A percentile compares a stretch with the other conserved stretches of the same genome.
These are phyloP conservation scores for Polypedilum vanderplanki DNA, from an alignment of 1,140 invertebrate genomes.

Conservation along the genomic window DNA sequence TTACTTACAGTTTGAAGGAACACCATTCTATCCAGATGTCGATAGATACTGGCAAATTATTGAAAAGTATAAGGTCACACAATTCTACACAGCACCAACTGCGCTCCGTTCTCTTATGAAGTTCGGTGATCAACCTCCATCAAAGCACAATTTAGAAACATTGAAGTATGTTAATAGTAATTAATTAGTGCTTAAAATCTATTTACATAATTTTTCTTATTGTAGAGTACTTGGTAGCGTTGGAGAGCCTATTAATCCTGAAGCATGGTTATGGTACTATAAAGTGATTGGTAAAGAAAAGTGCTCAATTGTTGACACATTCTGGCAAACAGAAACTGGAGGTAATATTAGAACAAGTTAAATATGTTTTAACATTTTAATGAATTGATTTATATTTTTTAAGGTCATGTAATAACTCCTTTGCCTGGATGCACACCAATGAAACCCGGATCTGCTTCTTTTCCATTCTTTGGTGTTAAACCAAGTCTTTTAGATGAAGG, in stretches of 20 bases:
- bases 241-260: constrained; percentile 95
- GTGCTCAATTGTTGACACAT: constrained; percentile 93
- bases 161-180: constrained; percentile 46
- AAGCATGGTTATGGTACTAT: constrained; percentile 98
- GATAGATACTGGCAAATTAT: constrained; percentile 88
- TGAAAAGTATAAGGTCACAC: constrained; percentile 89
- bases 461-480: constrained; percentile 94
- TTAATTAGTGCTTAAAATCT: background rate
- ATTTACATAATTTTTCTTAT: background rate
- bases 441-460: constrained; percentile 93
- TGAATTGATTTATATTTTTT: background rate
- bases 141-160: constrained; percentile 51
- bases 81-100: constrained; percentile 98
- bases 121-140: constrained; percentile 70
- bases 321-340: constrained; percentile 99
- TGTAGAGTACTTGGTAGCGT: constrained; percentile 83
- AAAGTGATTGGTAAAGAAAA: constrained; percentile 70
- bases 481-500: constrained; percentile 82
- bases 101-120: constrained; percentile 96
- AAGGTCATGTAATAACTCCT: constrained; percentile 84
- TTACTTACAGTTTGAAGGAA: constrained; percentile 84
- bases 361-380: background rate
- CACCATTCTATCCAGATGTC: constrained; percentile 82
- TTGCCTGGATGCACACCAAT: constrained; percentile 90
- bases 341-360: constrained; percentile 37